Percentiles rank a stretch among this genome's conserved stretches.
These are phyloP conservation scores for Cassiopea andromeda DNA, from an alignment of 30 jellyfish, hydroid and myxozoan species.

Conservation along the genomic window DNA sequence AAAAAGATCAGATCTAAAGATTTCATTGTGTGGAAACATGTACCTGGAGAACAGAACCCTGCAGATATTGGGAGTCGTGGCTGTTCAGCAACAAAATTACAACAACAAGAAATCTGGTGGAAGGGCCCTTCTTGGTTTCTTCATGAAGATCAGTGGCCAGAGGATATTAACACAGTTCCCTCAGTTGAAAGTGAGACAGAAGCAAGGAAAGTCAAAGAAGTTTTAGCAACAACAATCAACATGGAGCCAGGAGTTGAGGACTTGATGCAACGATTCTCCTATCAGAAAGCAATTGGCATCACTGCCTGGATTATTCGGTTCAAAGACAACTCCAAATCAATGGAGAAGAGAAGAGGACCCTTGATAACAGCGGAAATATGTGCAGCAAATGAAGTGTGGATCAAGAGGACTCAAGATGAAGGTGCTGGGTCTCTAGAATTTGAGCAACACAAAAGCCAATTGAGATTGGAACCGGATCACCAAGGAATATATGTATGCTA, in stretches of 20 bases:
- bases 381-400: background rate
- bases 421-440: slow-evolving; percentile 1
- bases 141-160: too few relatives aligned
- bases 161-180: slow-evolving; percentile 26
- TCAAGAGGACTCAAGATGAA: slow-evolving; percentile 47
- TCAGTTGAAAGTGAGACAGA: slow-evolving; percentile 15
- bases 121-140: slow-evolving; percentile 52
- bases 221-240: too few relatives aligned
- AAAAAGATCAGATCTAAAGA: background rate
- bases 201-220: too few relatives aligned
- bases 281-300: slow-evolving; percentile 33
- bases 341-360: slow-evolving; percentile 44
- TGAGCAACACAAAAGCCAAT: slow-evolving; percentile 1
- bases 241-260: background rate
- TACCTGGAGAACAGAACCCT: too few relatives aligned
- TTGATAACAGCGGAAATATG: slow-evolving; percentile 57
- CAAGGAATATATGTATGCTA: slow-evolving; percentile 25
- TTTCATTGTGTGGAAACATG: too few relatives aligned
- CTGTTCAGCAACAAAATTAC: too few relatives aligned
- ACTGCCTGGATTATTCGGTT: slow-evolving; percentile 70
- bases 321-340: slow-evolving; percentile 32
- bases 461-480: slow-evolving; percentile 1
- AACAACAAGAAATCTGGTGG: slow-evolving; percentile 27
- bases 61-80: too few relatives aligned
- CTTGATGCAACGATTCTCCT: slow-evolving; percentile 22